Evolutionary conservation across 1,140 invertebrate genomes (phyloP).

Genomic region (Venustaconcha ellipsiformis): DNA sequence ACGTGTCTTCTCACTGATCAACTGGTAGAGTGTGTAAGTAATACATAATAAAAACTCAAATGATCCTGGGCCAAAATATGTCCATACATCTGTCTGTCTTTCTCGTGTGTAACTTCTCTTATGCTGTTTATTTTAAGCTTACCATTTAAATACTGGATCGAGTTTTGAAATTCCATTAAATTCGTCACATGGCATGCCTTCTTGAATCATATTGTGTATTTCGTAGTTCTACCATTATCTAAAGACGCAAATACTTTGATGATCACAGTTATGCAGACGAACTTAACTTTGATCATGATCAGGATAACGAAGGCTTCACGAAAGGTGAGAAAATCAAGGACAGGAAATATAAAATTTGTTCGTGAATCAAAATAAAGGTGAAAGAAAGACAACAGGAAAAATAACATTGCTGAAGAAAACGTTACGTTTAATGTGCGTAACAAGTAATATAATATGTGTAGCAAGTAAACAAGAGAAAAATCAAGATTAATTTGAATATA

Average conservation of each 20-base stretch:
- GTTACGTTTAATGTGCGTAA: no score
- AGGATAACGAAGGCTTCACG: constrained; percentile 45
- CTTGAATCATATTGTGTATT: neutral
- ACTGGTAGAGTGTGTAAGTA: no score
- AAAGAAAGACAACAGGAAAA: constrained; percentile 16
- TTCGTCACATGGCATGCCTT: neutral
- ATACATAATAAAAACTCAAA: no score
- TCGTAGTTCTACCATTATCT: constrained; percentile 40
- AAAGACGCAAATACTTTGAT: constrained; percentile 37
- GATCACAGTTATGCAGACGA: constrained; percentile 42
- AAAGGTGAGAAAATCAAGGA: constrained; percentile 45
- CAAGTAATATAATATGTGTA: no score
- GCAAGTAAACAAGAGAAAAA: no score
- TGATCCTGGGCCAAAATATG: neutral
- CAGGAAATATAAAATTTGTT: constrained; percentile 38
- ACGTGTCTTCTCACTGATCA: no score
- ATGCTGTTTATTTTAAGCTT: neutral
- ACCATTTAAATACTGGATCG: neutral
- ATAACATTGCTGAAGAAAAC: neutral
- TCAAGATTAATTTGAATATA: no score
- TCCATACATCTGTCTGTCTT: neutral
- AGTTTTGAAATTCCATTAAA: neutral
- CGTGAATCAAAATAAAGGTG: constrained; percentile 16
- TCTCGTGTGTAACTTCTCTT: neutral
- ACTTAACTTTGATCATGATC: constrained; percentile 47